Evolutionary conservation across 2,113 vertebrate genomes (phyloP).

Genomic region (Sminthopsis crassicaudata): DNA sequence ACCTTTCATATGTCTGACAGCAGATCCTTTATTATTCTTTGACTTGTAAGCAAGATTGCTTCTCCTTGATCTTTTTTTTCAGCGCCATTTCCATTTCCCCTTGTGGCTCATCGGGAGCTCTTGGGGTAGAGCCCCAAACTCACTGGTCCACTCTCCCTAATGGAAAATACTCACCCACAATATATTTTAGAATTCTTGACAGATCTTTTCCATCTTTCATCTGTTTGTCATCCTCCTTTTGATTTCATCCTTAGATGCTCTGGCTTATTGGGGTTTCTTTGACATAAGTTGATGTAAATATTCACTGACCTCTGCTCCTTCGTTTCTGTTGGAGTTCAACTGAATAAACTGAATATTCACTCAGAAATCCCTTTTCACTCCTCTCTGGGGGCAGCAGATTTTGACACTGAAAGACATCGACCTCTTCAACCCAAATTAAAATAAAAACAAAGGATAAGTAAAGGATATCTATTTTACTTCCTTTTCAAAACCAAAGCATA

Average conservation of each 20-base stretch:
- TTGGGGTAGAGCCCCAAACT: background rate
- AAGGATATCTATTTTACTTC: background rate
- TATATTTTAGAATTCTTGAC: background rate
- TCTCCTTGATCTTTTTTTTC: background rate
- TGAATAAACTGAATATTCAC: background rate
- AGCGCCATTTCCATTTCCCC: background rate
- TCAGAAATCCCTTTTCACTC: background rate
- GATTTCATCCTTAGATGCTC: background rate
- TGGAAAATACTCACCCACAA: background rate
- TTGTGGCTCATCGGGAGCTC: background rate
- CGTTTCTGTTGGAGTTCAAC: background rate
- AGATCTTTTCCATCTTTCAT: background rate
- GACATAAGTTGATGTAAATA: background rate
- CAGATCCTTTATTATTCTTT: background rate
- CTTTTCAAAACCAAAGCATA: background rate
- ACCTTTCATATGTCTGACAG: background rate
- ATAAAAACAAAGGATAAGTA: background rate
- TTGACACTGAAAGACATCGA: background rate
- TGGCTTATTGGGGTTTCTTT: background rate
- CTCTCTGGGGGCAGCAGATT: background rate
- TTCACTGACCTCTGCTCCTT: background rate
- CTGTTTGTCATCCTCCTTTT: background rate
- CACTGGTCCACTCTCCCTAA: background rate
- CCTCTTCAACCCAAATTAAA: background rate
- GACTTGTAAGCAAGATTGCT: background rate